Conservation (phyloP, 2,113 vertebrate genomes). For the Rattus rattus region DNA sequence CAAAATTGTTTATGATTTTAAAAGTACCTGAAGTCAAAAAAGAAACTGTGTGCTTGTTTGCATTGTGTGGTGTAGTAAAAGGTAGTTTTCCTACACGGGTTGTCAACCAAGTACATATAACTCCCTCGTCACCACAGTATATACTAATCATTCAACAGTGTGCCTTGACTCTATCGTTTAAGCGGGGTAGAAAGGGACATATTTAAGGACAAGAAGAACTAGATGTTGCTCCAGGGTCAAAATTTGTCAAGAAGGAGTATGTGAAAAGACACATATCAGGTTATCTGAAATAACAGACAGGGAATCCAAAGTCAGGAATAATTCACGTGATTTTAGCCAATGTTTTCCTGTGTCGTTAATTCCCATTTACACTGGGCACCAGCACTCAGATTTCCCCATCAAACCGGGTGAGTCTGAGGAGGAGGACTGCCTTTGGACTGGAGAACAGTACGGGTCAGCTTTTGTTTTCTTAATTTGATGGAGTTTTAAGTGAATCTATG, state of each 20-base stretch:
- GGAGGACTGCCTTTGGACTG: neutral
- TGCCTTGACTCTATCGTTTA: neutral
- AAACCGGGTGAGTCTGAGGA: neutral
- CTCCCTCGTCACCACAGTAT: neutral
- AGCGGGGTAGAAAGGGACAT: neutral
- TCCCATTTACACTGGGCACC: neutral
- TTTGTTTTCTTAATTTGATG: neutral
- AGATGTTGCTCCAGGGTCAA: neutral
- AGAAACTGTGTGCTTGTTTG: neutral
- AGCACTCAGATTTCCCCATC: neutral
- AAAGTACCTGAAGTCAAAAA: neutral
- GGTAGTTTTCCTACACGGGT: neutral
- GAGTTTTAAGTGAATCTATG: neutral
- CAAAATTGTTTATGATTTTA: constrained; percentile 7
- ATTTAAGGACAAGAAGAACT: constrained; percentile 49
- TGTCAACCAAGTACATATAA: neutral
- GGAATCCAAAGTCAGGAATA: constrained; percentile 15
- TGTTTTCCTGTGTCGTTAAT: neutral
- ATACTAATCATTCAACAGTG: constrained; percentile 31
- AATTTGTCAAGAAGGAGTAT: neutral
- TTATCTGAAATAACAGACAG: neutral
- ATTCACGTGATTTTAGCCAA: neutral
- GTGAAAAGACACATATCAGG: neutral
- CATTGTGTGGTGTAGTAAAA: neutral
- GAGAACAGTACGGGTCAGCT: neutral